phyloP scores from a whole-genome alignment of 1,140 invertebrate genomes.

The Pogonognathellus flavescens region DNA sequence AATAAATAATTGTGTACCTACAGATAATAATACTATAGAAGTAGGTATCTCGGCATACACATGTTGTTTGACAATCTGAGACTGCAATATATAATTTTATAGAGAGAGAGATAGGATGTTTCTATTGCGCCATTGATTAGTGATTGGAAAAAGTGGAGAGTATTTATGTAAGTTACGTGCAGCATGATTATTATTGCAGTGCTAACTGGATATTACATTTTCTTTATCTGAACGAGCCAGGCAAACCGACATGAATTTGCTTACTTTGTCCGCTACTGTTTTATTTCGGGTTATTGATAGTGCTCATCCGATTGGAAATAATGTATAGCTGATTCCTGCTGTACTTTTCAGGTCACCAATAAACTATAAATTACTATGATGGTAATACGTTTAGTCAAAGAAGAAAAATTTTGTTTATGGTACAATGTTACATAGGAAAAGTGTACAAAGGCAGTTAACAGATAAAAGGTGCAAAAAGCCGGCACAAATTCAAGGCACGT shows the following conservation, averaged over 20 bases:
- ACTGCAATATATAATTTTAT: conserved; percentile 16
- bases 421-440: background rate
- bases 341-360: conserved; percentile 30
- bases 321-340: conserved; percentile 32
- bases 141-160: background rate
- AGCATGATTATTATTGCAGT: background rate
- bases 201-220: background rate
- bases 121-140: conserved; percentile 1
- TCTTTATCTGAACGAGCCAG: background rate
- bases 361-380: conserved; percentile 24
- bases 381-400: conserved; percentile 23
- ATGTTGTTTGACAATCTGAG: background rate
- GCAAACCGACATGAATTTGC: background rate
- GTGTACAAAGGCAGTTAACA: conserved; percentile 11
- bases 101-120: background rate
- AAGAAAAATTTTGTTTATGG: conserved; percentile 41
- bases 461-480: conserved; percentile 46
- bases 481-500: conserved; percentile 32
- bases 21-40: no score
- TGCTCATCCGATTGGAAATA: conserved; percentile 34
- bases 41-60: no score
- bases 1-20: no score
- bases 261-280: conserved; percentile 12
- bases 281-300: conserved; percentile 29
- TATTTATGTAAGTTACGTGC: conserved; percentile 1